Conservation (phyloP, 2,113 vertebrate species). For the Eulacestoma nigropectus region DNA sequence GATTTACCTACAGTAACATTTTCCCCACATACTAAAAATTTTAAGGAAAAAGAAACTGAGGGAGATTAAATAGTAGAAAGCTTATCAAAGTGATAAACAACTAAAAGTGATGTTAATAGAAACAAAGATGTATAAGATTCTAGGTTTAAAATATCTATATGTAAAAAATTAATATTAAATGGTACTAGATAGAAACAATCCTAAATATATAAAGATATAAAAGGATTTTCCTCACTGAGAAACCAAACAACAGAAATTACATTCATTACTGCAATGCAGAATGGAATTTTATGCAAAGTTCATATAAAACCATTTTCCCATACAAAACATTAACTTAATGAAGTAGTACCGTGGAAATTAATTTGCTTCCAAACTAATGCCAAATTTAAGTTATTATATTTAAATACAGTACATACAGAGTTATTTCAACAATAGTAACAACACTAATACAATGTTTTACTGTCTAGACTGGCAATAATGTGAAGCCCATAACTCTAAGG, state of each 20-base stretch:
- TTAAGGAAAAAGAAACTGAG: neutral
- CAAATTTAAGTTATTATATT: neutral
- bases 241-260: neutral
- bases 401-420: neutral
- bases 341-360: neutral
- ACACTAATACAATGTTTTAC: neutral
- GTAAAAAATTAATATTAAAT: neutral
- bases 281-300: neutral
- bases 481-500: neutral
- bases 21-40: neutral
- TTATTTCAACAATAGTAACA: neutral
- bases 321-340: neutral
- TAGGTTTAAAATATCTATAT: neutral
- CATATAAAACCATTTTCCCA: neutral
- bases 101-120: neutral
- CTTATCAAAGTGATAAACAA: neutral
- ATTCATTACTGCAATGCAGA: neutral
- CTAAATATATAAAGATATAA: neutral
- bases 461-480: neutral
- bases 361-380: neutral
- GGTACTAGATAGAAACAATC: neutral
- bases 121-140: neutral
- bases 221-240: neutral
- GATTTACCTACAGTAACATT: neutral
- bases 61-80: neutral